phyloP scores from a whole-genome alignment of 2,113 vertebrate genomes.

The Dasyprocta punctata region DNA sequence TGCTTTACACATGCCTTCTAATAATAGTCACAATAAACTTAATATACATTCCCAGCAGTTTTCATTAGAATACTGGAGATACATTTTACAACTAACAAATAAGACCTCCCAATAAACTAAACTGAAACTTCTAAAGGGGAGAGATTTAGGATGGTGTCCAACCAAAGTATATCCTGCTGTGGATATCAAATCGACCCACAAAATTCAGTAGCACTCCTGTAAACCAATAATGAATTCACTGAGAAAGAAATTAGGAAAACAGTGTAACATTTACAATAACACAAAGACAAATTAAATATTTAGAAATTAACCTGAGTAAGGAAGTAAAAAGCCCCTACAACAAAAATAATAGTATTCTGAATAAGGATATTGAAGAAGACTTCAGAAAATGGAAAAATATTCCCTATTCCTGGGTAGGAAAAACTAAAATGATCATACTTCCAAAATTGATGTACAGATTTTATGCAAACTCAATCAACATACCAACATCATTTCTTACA shows the following conservation, averaged over 20 bases:
- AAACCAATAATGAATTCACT: not conserved
- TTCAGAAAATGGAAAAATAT: not conserved
- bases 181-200: not conserved
- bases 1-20: not conserved
- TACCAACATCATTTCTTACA: not conserved
- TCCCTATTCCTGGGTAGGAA: not conserved
- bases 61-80: not conserved
- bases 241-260: not conserved
- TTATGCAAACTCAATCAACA: not conserved
- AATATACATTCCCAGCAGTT: not conserved
- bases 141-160: not conserved
- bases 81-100: not conserved
- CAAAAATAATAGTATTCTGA: not conserved
- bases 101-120: constrained; percentile 11
- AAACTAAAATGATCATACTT: not conserved
- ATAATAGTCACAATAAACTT: not conserved
- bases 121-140: constrained; percentile 29
- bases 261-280: not conserved
- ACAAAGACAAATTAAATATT: not conserved
- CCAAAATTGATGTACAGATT: not conserved
- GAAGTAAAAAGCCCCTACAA: not conserved
- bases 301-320: not conserved
- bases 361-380: not conserved
- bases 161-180: not conserved
- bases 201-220: not conserved